Conservation (phyloP, 2,797 vertebrate genomes). For the Gymnopithys bicolor region DNA sequence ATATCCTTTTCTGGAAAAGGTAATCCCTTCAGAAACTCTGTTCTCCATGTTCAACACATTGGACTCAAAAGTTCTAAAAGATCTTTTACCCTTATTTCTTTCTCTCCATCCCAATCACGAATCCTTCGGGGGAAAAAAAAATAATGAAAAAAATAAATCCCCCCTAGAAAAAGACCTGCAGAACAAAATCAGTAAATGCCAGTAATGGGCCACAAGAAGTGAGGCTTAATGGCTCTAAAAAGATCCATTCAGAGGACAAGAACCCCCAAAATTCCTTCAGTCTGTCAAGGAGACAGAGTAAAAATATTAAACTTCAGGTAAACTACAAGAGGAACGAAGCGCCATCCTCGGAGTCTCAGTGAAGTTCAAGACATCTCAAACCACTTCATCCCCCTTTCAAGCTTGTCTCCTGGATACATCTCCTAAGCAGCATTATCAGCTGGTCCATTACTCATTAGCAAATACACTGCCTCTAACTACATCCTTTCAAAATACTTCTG, state of each 20-base stretch:
- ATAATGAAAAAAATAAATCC: neutral
- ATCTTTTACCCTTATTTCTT: neutral
- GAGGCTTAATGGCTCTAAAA: neutral
- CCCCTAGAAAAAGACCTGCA: neutral
- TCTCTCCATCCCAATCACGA: neutral
- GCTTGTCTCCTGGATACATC: slow-evolving; percentile 24
- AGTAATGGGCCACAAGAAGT: neutral
- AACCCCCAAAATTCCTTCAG: neutral
- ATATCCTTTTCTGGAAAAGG: neutral
- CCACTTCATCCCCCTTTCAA: slow-evolving; percentile 17
- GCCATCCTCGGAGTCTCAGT: neutral
- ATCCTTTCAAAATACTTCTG: neutral
- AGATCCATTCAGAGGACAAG: neutral
- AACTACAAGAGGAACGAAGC: neutral
- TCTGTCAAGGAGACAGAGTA: neutral
- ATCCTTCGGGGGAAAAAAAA: neutral
- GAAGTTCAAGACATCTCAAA: slow-evolving; percentile 17
- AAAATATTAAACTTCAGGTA: neutral
- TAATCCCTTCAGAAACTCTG: neutral
- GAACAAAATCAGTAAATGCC: neutral
- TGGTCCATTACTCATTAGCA: slow-evolving; percentile 35
- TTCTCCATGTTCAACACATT: neutral
- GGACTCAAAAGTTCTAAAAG: neutral
- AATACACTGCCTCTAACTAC: slow-evolving; percentile 28
- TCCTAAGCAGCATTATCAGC: slow-evolving; percentile 46